Conservation (phyloP, 2,888 invertebrate genomes). For the Automeris io region DNA sequence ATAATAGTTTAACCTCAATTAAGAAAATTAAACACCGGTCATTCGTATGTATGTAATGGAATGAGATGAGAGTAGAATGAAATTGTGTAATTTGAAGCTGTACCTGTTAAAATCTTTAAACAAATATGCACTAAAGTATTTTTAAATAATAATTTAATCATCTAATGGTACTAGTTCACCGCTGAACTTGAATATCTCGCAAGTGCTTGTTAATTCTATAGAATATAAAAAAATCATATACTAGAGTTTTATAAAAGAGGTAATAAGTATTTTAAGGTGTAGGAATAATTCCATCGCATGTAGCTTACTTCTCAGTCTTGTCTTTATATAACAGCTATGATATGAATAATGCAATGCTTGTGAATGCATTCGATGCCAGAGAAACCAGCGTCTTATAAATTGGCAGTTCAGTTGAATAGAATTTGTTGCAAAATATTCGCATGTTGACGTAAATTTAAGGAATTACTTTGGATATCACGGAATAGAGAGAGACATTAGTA, state of each 20-base stretch:
- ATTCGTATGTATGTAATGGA: slow-evolving; percentile 8
- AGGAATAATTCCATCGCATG: not conserved
- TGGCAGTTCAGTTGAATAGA: slow-evolving; percentile 8
- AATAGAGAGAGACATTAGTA: too few relatives aligned
- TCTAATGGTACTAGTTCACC: too few relatives aligned
- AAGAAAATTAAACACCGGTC: slow-evolving; percentile 37
- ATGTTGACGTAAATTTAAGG: not conserved
- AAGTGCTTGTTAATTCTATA: too few relatives aligned
- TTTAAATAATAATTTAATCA: too few relatives aligned
- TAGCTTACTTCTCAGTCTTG: slow-evolving; percentile 21
- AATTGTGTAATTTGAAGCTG: slow-evolving; percentile 18
- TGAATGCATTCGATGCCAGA: slow-evolving; percentile 30
- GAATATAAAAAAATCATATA: too few relatives aligned
- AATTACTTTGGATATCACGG: not conserved
- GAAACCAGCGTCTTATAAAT: slow-evolving; percentile 16
- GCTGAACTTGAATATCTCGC: too few relatives aligned
- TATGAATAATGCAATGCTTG: slow-evolving; percentile 34
- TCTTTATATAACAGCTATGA: slow-evolving; percentile 18
- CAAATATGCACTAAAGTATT: too few relatives aligned
- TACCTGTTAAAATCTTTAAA: too few relatives aligned
- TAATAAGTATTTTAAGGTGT: too few relatives aligned
- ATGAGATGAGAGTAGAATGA: slow-evolving; percentile 20
- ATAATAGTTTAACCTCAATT: slow-evolving; percentile 71
- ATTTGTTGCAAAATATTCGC: not conserved
- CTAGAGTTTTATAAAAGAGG: too few relatives aligned